Evolutionary conservation across 2,797 vertebrate species (phyloP).

Genomic region (Zalophus californianus): DNA sequence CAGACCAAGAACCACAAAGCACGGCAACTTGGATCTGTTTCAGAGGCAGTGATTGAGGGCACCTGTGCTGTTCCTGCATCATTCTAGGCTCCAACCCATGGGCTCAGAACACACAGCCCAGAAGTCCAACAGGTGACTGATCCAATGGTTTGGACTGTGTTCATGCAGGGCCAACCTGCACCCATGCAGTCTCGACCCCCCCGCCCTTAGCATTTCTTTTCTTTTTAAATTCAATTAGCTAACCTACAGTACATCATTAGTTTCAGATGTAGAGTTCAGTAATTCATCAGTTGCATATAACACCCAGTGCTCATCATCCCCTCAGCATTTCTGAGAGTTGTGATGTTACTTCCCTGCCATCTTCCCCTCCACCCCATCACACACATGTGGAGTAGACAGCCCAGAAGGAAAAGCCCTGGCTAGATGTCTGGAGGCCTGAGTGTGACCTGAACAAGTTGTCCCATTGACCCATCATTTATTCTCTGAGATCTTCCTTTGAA

Average conservation of each 20-base stretch:
- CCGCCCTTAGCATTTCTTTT: too few species aligned
- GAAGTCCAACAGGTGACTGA: not conserved
- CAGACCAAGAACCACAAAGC: not conserved
- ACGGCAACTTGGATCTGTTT: not conserved
- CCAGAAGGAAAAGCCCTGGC: not conserved
- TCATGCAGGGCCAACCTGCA: not conserved
- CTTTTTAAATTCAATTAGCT: too few species aligned
- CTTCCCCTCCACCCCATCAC: not conserved
- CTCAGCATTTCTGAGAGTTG: not conserved
- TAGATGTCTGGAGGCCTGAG: not conserved
- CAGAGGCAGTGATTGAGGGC: not conserved
- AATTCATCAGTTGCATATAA: not conserved
- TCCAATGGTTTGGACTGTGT: not conserved
- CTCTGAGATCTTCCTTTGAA: not conserved
- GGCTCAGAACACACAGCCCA: not conserved
- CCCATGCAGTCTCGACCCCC: not conserved
- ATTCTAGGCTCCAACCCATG: not conserved
- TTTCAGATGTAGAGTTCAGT: not conserved
- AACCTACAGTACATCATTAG: not conserved
- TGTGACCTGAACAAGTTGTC: not conserved
- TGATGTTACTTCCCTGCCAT: accelerated
- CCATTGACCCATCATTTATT: not conserved
- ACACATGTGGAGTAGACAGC: not conserved
- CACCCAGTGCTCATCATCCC: not conserved
- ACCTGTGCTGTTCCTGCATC: not conserved